Base-by-base conservation (phyloP, 30 jellyfish, hydroid and myxozoan species). In the Pelagia noctiluca region DNA sequence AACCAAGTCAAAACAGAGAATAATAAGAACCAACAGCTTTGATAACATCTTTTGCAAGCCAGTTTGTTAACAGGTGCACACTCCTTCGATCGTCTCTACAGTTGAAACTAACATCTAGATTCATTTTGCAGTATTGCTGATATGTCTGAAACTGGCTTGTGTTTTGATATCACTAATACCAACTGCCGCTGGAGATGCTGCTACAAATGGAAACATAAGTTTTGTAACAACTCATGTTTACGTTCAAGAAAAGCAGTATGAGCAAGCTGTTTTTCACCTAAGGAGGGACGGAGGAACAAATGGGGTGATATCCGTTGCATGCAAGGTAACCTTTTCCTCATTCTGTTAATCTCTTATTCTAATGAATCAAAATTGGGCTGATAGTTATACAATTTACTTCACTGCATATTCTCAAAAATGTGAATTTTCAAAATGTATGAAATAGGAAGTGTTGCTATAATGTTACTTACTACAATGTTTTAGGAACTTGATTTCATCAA, bases 161-260 rank as follows among this genome's bases (percentile, higher is more conserved):
- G 30, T 69, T 3, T 2, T 69, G 1, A 3, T 32, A 25, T 12
- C 49, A 1, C 24, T 4, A 29, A 42, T 68, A 16, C 5, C 48
- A 18, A 22, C 22, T 72, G 85, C 63, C 57, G 16, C 50, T 57
- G 83, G 84, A 35, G 83, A 71, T 84, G 86, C 75, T 8, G 3
- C 65, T 75, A 75, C 86, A 75, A 75, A 75, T 75, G 95, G 95
- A 1, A 52, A 29, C 19, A 57, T 84, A 19, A 72, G 76, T 28
- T 84, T 84, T 73, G 78, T 38, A 35, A 71, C 83, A 5, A 33
- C 7, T 3, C 84, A 73, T 32, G 76, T 84, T 25, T 18, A 21
- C 3, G 87, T 84, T 1, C 75, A 61, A 28, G 95, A 84, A 73
- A 60, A 47, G 48, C 70, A 42, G 67, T 72, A 71, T 84, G 84